Evolutionary conservation across 2,113 vertebrate species (phyloP), one percentile per base, ranked within the genome.

Genomic region (Hiodon tergisus): DNA sequence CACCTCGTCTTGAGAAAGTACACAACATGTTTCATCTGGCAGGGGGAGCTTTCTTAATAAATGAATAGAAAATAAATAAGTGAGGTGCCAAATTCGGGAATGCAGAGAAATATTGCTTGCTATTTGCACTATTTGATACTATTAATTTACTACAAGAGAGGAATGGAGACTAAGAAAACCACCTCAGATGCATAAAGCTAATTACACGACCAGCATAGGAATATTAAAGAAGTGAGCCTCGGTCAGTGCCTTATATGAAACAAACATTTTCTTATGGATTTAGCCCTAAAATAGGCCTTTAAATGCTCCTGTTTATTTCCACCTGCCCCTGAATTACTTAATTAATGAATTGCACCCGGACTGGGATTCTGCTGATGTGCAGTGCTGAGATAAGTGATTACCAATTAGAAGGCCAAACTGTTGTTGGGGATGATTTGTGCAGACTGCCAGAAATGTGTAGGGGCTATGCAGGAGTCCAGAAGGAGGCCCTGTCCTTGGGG

Each of bases 1-100:
- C 76, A 72, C 81, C 71, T 80, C 65, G 80, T 81, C 82, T 80
- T 53, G 76, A 55, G 79, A 83, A 81, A 77, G 76, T 71, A 76
- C 62, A 61, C 54, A 73, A 51, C 46, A 67, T 67, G 66, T 14
- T 4, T 54, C 11, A 5, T 50, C 69, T 71, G 5, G 53, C 61
- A 53, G 68, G 52, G n/a, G 61, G 72, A 17, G 63, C 53, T 17
- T 52, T 55, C 8, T 4, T 10, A 46, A 17, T 9, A 14, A 3
- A 53, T 59, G 73, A 6, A 65, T 50, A 0, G 54, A n/a, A 50
- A 9, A 47, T 31, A 47, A 55, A 16, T 8, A 9, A 75, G 63
- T 67, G 58, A 68, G 73, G 54, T 7, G 13, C 9, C 6, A 47
- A 10, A 8, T 67, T 58, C 31, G 2, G 4, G 58, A 14, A 53